phyloP scores from a whole-genome alignment of 2,113 vertebrate genomes.

The Neotragus moschatus region DNA sequence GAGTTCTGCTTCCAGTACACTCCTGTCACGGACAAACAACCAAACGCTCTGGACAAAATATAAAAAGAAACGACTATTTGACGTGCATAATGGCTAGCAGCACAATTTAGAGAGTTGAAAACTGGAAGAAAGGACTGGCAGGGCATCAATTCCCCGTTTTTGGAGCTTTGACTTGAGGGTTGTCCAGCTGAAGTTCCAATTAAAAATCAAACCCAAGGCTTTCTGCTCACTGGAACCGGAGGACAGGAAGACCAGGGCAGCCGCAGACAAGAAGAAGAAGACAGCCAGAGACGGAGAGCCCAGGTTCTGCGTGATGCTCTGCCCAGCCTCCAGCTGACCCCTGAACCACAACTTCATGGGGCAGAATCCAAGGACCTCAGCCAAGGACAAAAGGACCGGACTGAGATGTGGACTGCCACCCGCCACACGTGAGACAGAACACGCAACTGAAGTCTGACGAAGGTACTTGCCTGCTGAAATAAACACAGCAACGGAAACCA shows the following conservation, averaged over 20 bases:
- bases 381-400: not conserved
- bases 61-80: not conserved
- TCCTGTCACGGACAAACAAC: not conserved
- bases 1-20: slow-evolving; percentile 1
- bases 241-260: not conserved
- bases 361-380: not conserved
- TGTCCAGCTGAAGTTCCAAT: not conserved
- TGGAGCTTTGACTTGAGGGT: not conserved
- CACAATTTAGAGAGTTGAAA: not conserved
- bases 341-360: not conserved
- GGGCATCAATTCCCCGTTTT: not conserved
- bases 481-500: not conserved
- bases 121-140: not conserved
- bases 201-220: not conserved
- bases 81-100: not conserved
- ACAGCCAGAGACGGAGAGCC: not conserved
- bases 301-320: not conserved
- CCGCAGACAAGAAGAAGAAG: not conserved
- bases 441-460: not conserved
- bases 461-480: not conserved
- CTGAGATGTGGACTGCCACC: not conserved
- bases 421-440: not conserved
- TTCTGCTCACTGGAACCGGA: not conserved
- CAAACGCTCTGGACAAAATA: not conserved
- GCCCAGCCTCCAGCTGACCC: not conserved